Evolutionary conservation across 2,113 vertebrate genomes (phyloP), one percentile per base, ranked within the genome.

Genomic region (Oophaga pumilio): DNA sequence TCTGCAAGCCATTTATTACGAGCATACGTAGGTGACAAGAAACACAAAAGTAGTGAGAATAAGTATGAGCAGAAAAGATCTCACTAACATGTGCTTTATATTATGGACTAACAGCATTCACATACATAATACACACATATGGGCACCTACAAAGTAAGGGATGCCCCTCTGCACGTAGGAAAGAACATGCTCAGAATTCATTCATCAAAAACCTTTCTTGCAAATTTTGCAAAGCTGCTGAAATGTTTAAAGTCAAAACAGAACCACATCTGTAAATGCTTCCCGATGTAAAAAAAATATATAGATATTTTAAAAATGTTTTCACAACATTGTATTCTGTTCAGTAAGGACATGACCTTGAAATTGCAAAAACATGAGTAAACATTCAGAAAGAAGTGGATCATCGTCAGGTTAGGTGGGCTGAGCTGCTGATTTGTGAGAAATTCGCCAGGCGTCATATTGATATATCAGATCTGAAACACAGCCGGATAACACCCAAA

Each of bases 341-440:
- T 83, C 43, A 69, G 33, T 17, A 26, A 69, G 62, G 43, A 83
- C 62, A 53, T 83, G 81, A 83, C 81, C 81, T 53, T 83, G 62
- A 68, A 53, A 82, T 26, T 50, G 24, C 43, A 83, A 62, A 81
- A 82, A 68, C 49, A 69, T 83, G 81, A 68, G 62, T 69, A 82
- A 83, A 83, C 62, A 69, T 52, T 83, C n/a, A 82, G 24, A 5
- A 82, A 68, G 20, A n/a, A 52, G 43, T 24, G 22, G 43, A 66
- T 82, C 60, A 24, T n/a, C 33, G 18, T 15, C 60, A 66, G 15
- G 26, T 49, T 83, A 69, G 62, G 64, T 69, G 62, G 81, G 49
- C 43, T 17, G 49, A 68, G 33, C 26, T 17, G 57, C 15, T 20
- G 33, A 74, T 49, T 20, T 74, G 71, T 26, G 24, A 24, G 8